Base-by-base conservation (phyloP, 92 coral and sea anemone species). In the Epizoanthus fatuus region DNA sequence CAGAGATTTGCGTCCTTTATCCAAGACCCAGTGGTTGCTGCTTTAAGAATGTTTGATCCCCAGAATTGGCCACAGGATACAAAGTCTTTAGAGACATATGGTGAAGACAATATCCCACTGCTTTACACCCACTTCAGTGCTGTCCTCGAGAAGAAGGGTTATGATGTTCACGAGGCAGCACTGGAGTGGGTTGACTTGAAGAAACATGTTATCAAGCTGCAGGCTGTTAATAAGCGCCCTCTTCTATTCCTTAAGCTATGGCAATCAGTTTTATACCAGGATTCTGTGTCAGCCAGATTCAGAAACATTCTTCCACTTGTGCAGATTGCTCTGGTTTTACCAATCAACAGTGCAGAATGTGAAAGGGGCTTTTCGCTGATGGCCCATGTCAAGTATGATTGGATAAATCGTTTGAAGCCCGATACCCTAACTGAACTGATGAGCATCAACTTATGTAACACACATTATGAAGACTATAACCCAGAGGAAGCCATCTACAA, bases 271-370 rank as follows among this genome's bases (percentile, higher is more conserved):
- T 69, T 69, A 47, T 47, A 22, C 49, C 57, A 69, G 32, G 56
- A 69, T 69, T 44, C 37, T 44, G 55, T 49, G 58, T 19, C 42
- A 11, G 60, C 19, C 38, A 72, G 59, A 72, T 72, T 72, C 55
- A 19, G 44, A 72, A 49, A 51, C 44, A 49, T 72, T 32, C 77
- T 72, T 72, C 38, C 77, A 20, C 44, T 47, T 72, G 77, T 72
- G 35, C 62, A 72, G 39, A 72, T 51, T 72, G 77, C 77, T 51
- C 60, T 72, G 22, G 60, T 72, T 19, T 45, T 72, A 20, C 62
- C 76, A 71, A 71, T 71, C 13, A 71, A 81, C 75, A 81, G 75
- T 52, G 67, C 76, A n/a, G 75, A 81, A 66, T 67, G 86, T 81
- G 68, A 81, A 40, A 80, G 86, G 38, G 54, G 66, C 47, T 81